A percentile compares a stretch with the other conserved stretches of the same genome.
These are phyloP conservation scores for Lipophrys pholis DNA, from an alignment of 2,113 vertebrate genomes.

Conservation along the genomic window DNA sequence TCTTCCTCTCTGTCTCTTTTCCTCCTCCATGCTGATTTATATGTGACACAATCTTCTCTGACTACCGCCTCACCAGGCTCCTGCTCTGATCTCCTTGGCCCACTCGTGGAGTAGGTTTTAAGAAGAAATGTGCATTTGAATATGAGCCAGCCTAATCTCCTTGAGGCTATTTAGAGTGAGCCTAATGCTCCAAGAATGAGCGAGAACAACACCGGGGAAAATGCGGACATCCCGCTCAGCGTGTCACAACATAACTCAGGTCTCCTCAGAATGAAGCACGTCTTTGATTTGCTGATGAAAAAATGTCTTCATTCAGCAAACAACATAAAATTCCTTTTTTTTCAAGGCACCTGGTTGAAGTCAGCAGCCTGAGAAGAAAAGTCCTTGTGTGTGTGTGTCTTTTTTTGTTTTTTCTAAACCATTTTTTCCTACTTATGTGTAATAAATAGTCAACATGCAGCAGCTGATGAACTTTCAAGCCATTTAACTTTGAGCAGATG, in stretches of 20 bases:
- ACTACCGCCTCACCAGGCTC: constrained; percentile 65
- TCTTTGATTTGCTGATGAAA: constrained; percentile 64
- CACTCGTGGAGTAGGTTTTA: constrained; percentile 71
- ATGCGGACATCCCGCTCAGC: constrained; percentile 67
- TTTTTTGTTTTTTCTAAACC: not conserved
- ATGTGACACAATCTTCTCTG: constrained; percentile 65
- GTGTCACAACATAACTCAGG: constrained; percentile 75
- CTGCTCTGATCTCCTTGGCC: constrained; percentile 66
- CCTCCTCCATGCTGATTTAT: constrained; percentile 68
- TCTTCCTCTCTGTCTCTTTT: constrained; percentile 59
- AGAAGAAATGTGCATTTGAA: constrained; percentile 76
- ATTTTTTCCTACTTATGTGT: constrained; percentile 16
- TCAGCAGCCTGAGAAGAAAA: constrained; percentile 13
- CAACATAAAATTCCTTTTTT: constrained; percentile 33
- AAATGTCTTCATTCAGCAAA: constrained; percentile 51
- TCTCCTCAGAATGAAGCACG: constrained; percentile 57
- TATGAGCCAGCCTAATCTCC: constrained; percentile 75
- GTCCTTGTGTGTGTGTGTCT: constrained; percentile 1
- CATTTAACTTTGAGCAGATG: constrained; percentile 56
- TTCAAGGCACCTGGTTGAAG: constrained; percentile 75
- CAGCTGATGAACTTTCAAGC: constrained; percentile 53
- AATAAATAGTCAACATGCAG: constrained; percentile 32
- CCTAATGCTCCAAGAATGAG: constrained; percentile 75
- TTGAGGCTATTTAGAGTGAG: constrained; percentile 76
- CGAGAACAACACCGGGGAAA: constrained; percentile 69